Conservation (phyloP, 2,113 vertebrate species). For the Percina caprodes region DNA sequence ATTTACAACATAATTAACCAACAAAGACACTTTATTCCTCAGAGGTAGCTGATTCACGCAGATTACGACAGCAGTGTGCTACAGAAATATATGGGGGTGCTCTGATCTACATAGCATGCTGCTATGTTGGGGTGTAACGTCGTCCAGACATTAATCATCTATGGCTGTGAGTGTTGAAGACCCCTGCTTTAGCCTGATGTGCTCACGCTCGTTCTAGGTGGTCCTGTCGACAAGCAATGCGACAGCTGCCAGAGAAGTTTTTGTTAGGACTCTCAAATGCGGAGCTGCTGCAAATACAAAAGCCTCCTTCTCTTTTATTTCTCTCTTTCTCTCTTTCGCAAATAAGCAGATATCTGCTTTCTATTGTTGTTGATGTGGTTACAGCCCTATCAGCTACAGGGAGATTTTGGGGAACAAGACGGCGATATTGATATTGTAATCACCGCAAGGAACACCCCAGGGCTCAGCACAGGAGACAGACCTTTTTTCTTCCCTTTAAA, state of each 20-base stretch:
- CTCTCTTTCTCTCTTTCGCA: conserved; percentile 10
- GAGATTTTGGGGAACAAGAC: conserved; percentile 42
- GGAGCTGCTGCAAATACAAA: conserved; percentile 53
- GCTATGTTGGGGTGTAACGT: conserved; percentile 56
- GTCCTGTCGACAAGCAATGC: conserved; percentile 71
- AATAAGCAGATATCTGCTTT: conserved; percentile 48
- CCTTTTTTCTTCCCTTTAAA: conserved; percentile 2
- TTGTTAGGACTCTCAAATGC: conserved; percentile 63
- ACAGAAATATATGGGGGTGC: conserved; percentile 58
- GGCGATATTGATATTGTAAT: conserved; percentile 25
- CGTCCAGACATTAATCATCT: conserved; percentile 77
- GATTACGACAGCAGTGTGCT: conserved; percentile 38
- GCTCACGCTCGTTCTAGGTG: conserved; percentile 74
- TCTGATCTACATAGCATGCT: conserved; percentile 55
- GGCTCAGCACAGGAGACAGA: neutral
- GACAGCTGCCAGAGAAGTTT: conserved; percentile 47
- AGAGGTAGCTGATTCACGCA: conserved; percentile 23
- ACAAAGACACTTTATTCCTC: conserved; percentile 12
- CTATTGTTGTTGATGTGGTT: conserved; percentile 60
- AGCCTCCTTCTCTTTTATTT: conserved; percentile 45
- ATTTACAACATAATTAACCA: conserved; percentile 35
- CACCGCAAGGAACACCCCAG: neutral
- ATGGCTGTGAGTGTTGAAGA: conserved; percentile 59
- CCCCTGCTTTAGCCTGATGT: conserved; percentile 52
- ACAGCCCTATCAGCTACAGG: conserved; percentile 53